Base-by-base conservation (phyloP, 23 tunicate genomes). In the Phallusia fumigata region DNA sequence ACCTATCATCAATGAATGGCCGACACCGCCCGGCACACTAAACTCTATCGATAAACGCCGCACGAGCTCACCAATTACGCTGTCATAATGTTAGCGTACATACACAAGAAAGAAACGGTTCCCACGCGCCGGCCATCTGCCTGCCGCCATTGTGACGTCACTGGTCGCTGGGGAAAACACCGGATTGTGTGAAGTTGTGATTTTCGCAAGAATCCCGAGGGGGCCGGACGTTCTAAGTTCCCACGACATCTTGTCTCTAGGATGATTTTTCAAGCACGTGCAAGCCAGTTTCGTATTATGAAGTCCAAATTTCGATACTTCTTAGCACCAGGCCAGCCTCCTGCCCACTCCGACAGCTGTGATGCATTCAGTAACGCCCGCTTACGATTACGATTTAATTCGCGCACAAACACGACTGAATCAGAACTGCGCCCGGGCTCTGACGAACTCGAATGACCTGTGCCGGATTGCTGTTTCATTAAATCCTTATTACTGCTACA, bases 71-170 rank as follows among this genome's bases (percentile, higher is more conserved):
- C 16, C 69, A 58, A 58, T 58, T 58, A 58, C 13, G 69, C 69
- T 16, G 69, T 58, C 69, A 58, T 58, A 58, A 58, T 58, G 28
- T 58, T 58, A 58, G 69, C 69, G 16, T 58, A 6, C 3, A 58
- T 24, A 13, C 69, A 2, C n/a, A n/a, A n/a, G n/a, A n/a, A n/a
- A n/a, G n/a, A n/a, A n/a, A 16, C 16, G 69, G 28, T 58, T 58
- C 69, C 69, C 69, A 58, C 69, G 69, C 69, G 69, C 69, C 69
- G 13, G 69, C 69, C 69, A 58, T 58, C 69, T 58, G 69, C 28
- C 69, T 24, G 69, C 69, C 16, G 69, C 69, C 58, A 58, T 58
- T 58, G 69, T 58, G 69, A 58, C 69, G 69, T 58, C 69, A 58
- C 69, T 58, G 28, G 26, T 24, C 69, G 69, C 69, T 21, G 69